Evolutionary conservation across 2,888 invertebrate species (phyloP).

Genomic region (Cantharis nigra): DNA sequence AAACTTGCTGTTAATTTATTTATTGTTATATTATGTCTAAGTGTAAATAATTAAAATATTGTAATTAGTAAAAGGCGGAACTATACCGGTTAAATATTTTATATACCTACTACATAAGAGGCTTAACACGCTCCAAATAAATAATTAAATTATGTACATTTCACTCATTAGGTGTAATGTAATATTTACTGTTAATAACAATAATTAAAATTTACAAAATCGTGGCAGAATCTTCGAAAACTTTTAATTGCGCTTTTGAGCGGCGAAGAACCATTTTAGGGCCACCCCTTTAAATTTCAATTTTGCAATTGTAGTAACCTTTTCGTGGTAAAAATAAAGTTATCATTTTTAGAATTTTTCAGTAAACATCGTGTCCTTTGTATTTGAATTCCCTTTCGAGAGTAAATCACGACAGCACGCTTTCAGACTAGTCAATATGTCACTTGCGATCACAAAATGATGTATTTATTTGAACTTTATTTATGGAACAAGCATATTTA

Average conservation of each 20-base stretch:
- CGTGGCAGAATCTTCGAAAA: not conserved
- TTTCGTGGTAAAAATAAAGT: not conserved
- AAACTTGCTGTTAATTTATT: not conserved
- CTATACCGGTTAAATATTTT: not conserved
- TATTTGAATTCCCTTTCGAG: not conserved
- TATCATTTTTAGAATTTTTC: not conserved
- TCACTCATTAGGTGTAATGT: not conserved
- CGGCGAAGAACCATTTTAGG: not conserved
- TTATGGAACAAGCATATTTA: conserved; percentile 14
- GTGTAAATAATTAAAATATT: not conserved
- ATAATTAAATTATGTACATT: not conserved
- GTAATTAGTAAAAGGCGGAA: conserved; percentile 4
- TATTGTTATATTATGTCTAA: not conserved
- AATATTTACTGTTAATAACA: not conserved
- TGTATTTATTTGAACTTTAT: conserved; percentile 25
- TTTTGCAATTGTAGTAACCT: not conserved
- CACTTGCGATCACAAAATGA: conserved; percentile 28
- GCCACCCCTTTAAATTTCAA: not conserved
- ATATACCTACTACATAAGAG: not conserved
- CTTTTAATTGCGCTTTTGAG: not conserved
- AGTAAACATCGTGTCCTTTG: not conserved
- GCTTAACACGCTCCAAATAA: not conserved
- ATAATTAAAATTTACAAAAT: not conserved
- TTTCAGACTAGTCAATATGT: conserved; percentile 34
- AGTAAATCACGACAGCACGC: conserved; percentile 35